These are phyloP conservation scores for Caenorhabditis imperialis DNA, from an alignment of 2,888 invertebrate species.

Conservation along the genomic window DNA sequence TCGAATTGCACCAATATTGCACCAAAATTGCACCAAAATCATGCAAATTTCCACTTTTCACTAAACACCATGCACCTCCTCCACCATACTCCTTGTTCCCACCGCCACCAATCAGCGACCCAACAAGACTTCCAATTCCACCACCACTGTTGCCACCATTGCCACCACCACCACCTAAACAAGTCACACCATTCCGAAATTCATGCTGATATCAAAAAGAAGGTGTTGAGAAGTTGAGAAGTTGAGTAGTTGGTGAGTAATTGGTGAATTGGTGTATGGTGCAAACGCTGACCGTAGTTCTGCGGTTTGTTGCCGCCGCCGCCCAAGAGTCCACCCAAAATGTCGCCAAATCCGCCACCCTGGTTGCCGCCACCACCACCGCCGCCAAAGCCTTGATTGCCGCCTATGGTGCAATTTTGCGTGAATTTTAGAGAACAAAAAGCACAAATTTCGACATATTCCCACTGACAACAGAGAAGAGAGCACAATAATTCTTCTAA, in stretches of 20 bases:
- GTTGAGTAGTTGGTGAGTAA: too few relatives aligned
- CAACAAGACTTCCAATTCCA: conserved; percentile 6
- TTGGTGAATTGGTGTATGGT: too few relatives aligned
- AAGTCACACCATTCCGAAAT: neutral
- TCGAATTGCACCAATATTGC: too few relatives aligned
- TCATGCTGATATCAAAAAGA: neutral
- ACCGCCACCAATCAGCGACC: conserved; percentile 55
- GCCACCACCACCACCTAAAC: conserved; percentile 16
- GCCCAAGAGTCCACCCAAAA: conserved; percentile 23
- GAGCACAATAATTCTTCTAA: too few relatives aligned
- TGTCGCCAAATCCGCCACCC: conserved; percentile 32
- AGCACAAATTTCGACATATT: too few relatives aligned
- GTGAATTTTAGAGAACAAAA: too few relatives aligned
- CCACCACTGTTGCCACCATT: conserved; percentile 12
- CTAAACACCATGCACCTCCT: conserved; percentile 11
- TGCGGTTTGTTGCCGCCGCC: conserved; percentile 17
- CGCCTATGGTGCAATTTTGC: neutral
- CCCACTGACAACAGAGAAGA: too few relatives aligned
- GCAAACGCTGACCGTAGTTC: too few relatives aligned
- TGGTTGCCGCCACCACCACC: conserved; percentile 18
- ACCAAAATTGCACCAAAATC: too few relatives aligned
- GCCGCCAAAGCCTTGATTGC: conserved; percentile 15
- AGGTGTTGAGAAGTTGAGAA: neutral
- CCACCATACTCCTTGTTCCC: conserved; percentile 33
- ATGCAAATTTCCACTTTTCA: too few relatives aligned